A percentile compares a stretch with the other conserved stretches of the same genome.
phyloP scores from a whole-genome alignment of 2,888 invertebrate genomes.

The Phymatocera aterrima region DNA sequence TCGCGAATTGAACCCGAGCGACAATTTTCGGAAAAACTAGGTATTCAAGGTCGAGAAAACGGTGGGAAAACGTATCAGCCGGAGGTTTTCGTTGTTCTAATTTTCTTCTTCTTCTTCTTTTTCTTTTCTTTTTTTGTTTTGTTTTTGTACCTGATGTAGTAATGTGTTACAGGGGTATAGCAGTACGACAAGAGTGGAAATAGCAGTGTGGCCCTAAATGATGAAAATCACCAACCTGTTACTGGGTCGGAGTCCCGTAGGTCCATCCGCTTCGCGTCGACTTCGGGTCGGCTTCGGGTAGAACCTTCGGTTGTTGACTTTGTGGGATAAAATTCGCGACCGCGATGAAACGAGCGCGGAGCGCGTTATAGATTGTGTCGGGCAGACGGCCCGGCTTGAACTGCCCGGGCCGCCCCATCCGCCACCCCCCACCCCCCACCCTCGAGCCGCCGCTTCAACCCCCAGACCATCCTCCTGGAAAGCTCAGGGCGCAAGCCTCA shows the following conservation, averaged over 20 bases:
- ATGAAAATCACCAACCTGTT: slow-evolving; percentile 71
- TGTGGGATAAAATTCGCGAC: slow-evolving; percentile 19
- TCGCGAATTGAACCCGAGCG: too few relatives aligned
- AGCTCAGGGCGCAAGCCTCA: slow-evolving; percentile 53
- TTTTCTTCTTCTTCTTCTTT: too few relatives aligned
- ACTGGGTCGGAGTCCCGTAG: slow-evolving; percentile 55
- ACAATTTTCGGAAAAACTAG: too few relatives aligned
- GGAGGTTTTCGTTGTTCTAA: too few relatives aligned
- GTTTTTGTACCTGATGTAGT: too few relatives aligned
- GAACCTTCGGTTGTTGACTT: slow-evolving; percentile 16
- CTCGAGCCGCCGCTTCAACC: not conserved
- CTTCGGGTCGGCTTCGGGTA: slow-evolving; percentile 9
- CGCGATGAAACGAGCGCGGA: slow-evolving; percentile 25
- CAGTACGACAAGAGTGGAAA: not conserved
- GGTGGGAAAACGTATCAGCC: too few relatives aligned
- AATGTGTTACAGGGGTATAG: not conserved
- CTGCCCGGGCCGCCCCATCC: slow-evolving; percentile 71
- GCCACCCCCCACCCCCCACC: slow-evolving; percentile 23
- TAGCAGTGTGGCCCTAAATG: slow-evolving; percentile 49
- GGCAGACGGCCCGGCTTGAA: slow-evolving; percentile 73
- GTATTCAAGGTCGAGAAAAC: too few relatives aligned
- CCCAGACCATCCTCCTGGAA: slow-evolving; percentile 17
- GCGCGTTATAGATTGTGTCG: slow-evolving; percentile 65
- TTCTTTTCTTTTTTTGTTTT: too few relatives aligned
- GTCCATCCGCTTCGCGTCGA: slow-evolving; percentile 37